Conservation (phyloP, 2,888 invertebrate genomes). For the Heliconius aoede region DNA sequence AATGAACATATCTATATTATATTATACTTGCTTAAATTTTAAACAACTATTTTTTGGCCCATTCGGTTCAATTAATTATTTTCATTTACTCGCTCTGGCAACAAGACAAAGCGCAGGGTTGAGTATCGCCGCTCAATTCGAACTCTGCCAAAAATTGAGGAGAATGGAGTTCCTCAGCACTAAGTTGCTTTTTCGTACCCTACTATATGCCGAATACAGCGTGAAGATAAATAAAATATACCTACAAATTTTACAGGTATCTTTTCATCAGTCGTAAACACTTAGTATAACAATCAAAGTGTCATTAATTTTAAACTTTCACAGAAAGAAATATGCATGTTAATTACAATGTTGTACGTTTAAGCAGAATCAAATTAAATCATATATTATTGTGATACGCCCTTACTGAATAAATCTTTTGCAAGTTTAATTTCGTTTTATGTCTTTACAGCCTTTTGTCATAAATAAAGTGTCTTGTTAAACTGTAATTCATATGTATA, state of each 20-base stretch:
- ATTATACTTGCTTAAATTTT: no score
- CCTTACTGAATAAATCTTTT: constrained; percentile 23
- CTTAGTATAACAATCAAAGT: constrained; percentile 7
- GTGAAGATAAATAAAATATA: background rate
- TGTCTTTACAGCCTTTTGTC: background rate
- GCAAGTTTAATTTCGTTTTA: constrained; percentile 12
- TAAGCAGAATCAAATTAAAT: constrained; percentile 25
- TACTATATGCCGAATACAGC: background rate
- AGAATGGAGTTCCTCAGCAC: background rate
- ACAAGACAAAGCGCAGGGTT: no score
- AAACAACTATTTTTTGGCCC: no score
- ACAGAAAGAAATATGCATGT: constrained; percentile 24
- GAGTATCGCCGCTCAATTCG: no score
- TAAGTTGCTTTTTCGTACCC: no score
- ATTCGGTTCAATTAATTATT: no score
- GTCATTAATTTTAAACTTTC: constrained; percentile 15
- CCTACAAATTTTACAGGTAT: background rate
- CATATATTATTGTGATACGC: constrained; percentile 25
- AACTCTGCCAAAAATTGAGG: no score
- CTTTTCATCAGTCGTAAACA: constrained; percentile 1
- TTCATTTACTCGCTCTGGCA: no score
- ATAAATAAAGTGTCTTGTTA: background rate
- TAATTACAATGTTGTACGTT: constrained; percentile 23
- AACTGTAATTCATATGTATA: background rate
- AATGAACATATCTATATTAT: no score